These are phyloP conservation scores for Aquatica leii DNA, from an alignment of 2,888 invertebrate genomes.

Conservation along the genomic window DNA sequence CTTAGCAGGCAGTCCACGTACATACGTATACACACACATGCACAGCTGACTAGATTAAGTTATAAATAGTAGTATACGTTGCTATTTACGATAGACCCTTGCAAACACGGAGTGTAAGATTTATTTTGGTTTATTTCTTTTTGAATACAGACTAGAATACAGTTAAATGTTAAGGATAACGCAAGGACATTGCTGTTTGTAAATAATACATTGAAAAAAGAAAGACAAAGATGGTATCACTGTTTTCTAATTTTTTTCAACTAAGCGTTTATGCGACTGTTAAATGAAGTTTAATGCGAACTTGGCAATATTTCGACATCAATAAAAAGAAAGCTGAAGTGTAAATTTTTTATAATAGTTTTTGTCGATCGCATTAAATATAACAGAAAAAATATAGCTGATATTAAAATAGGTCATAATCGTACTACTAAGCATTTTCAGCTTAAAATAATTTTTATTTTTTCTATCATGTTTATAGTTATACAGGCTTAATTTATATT, in stretches of 20 bases:
- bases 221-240: conserved; percentile 3
- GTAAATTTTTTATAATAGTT: conserved; percentile 20
- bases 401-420: conserved; percentile 26
- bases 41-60: conserved; percentile 46
- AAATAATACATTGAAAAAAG: not conserved
- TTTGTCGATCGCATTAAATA: conserved; percentile 24
- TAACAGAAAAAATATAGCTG: conserved; percentile 19
- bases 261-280: conserved; percentile 11
- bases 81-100: conserved; percentile 41
- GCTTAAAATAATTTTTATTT: no score
- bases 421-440: conserved; percentile 21
- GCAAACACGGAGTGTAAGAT: conserved; percentile 40
- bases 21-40: conserved; percentile 21
- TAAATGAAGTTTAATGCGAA: conserved; percentile 17
- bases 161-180: conserved; percentile 42
- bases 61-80: conserved; percentile 42
- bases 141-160: conserved; percentile 28
- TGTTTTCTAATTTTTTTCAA: conserved; percentile 12
- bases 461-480: no score
- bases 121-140: conserved; percentile 28
- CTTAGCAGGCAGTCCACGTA: conserved; percentile 43
- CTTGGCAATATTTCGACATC: conserved; percentile 32
- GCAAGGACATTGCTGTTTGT: conserved; percentile 34
- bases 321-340: conserved; percentile 32
- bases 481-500: no score